These are phyloP conservation scores for Benthosema pterotum DNA, from an alignment of 2,797 vertebrate genomes.

Conservation along the genomic window DNA sequence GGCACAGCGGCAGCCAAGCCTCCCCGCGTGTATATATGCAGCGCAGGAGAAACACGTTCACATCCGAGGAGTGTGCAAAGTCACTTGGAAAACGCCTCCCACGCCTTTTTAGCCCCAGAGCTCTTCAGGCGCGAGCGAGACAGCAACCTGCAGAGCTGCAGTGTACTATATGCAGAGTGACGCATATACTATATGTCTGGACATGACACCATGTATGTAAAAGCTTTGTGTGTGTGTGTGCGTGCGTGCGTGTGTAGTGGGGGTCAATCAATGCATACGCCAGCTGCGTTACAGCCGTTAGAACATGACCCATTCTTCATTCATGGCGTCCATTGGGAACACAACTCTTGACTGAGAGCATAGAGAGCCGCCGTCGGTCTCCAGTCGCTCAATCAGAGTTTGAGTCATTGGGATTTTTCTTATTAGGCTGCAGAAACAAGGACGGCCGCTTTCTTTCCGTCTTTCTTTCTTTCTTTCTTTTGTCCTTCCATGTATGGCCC, in stretches of 20 bases:
- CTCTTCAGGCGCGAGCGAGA: not conserved
- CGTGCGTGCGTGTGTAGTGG: too few relatives aligned
- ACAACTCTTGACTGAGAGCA: slow-evolving; percentile 59
- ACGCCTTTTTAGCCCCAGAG: not conserved
- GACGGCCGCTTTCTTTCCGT: slow-evolving; percentile 59
- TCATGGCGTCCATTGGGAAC: slow-evolving; percentile 50
- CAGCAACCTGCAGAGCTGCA: not conserved
- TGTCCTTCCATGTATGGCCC: slow-evolving; percentile 38
- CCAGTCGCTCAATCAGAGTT: slow-evolving; percentile 45
- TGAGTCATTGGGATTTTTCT: slow-evolving; percentile 39
- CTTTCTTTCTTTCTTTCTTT: slow-evolving; percentile 68
- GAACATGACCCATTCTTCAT: slow-evolving; percentile 50
- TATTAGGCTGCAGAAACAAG: slow-evolving; percentile 61
- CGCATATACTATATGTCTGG: not conserved
- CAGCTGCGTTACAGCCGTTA: slow-evolving; percentile 23
- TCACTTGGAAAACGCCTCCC: slow-evolving; percentile 27
- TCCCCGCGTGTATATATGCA: slow-evolving; percentile 52
- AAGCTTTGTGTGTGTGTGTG: not conserved
- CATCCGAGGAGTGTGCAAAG: slow-evolving; percentile 17
- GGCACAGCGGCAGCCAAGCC: slow-evolving; percentile 47
- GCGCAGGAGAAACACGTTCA: slow-evolving; percentile 33
- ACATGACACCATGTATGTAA: slow-evolving; percentile 3
- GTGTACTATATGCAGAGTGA: too few relatives aligned
- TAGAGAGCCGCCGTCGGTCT: slow-evolving; percentile 43
- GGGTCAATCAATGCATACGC: slow-evolving; percentile 29